Conservation (phyloP, 2,113 vertebrate species). For the Grammomys dolichurus region DNA sequence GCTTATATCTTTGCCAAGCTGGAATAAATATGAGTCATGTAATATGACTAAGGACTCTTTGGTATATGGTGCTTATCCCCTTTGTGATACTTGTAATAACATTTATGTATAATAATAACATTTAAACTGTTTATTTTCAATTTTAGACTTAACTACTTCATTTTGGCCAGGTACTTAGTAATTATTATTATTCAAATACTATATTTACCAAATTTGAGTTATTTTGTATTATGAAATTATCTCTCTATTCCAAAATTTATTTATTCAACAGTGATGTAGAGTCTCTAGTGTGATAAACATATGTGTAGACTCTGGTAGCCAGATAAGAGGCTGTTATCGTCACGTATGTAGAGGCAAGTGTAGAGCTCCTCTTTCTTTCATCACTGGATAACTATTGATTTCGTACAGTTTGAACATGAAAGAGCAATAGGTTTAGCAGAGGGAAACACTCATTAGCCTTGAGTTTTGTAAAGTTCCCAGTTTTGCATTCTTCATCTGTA, state of each 20-base stretch:
- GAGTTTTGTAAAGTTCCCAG: background rate
- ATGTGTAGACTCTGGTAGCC: background rate
- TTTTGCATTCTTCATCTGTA: constrained; percentile 45
- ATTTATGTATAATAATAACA: constrained; percentile 68
- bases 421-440: constrained; percentile 12
- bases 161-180: constrained; percentile 24
- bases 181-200: constrained; percentile 46
- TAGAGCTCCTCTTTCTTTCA: constrained; percentile 55
- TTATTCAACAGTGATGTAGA: constrained; percentile 27
- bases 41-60: constrained; percentile 85
- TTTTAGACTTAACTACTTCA: constrained; percentile 53
- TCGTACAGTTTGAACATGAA: constrained; percentile 43
- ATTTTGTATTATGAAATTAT: constrained; percentile 41
- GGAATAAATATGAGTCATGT: constrained; percentile 87
- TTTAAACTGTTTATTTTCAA: constrained; percentile 77
- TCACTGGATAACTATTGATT: background rate
- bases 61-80: constrained; percentile 80
- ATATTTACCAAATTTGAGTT: constrained; percentile 9
- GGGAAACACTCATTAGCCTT: constrained; percentile 11
- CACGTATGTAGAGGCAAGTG: background rate
- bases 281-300: background rate
- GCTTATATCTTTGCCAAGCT: constrained; percentile 80
- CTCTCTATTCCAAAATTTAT: background rate
- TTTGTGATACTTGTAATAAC: constrained; percentile 77
- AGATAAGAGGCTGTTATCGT: background rate